A percentile compares a stretch with the other conserved stretches of the same genome.
These are phyloP conservation scores for Tipula helvola DNA, from an alignment of 2,888 invertebrate genomes.

Conservation along the genomic window DNA sequence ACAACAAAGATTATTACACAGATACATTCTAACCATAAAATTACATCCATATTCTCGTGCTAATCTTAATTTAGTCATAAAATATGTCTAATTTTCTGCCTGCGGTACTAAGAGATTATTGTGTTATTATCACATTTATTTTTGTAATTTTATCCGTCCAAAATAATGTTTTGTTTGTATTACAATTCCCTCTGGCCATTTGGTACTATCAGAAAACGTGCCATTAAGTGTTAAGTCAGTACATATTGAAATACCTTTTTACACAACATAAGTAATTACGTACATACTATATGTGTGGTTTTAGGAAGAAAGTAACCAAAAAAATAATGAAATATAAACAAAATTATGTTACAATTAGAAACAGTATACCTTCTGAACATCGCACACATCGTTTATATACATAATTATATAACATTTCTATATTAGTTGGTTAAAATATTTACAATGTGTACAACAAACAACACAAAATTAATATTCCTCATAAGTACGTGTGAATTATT, in stretches of 20 bases:
- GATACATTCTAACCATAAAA: neutral
- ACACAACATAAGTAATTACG: neutral
- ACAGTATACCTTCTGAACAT: neutral
- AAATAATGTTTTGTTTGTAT: neutral
- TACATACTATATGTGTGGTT: neutral
- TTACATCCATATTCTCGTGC: neutral
- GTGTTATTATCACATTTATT: neutral
- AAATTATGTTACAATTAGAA: neutral
- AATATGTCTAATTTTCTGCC: neutral
- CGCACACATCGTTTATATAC: neutral
- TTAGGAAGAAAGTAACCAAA: neutral
- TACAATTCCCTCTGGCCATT: neutral
- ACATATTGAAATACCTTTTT: neutral
- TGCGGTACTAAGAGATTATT: neutral
- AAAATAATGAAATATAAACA: neutral
- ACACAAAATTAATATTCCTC: neutral
- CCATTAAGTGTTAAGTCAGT: neutral
- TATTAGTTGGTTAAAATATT: neutral
- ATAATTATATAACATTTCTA: neutral
- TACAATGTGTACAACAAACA: neutral
- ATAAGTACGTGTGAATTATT: neutral
- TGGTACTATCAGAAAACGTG: neutral
- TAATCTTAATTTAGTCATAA: neutral
- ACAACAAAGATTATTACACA: too few species aligned
- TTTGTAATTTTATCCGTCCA: neutral